Evolutionary conservation across 2,797 vertebrate species (phyloP).

Genomic region (Eutrigla gurnardus): DNA sequence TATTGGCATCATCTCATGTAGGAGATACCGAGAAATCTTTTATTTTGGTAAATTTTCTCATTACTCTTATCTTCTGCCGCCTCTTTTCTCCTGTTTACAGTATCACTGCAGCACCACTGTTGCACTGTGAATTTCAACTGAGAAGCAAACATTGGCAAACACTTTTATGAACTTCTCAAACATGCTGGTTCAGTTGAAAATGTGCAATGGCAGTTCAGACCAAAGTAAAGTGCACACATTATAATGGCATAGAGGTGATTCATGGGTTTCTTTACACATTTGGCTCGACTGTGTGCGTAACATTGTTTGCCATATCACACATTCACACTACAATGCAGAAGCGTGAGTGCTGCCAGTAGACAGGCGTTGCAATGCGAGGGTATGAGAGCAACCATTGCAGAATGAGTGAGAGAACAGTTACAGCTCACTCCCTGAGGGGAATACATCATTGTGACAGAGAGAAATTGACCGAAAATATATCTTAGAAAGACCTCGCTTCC

Average conservation of each 20-base stretch:
- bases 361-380: constrained; percentile 20
- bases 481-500: constrained; percentile 33
- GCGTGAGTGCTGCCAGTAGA: background rate
- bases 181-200: background rate
- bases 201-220: background rate
- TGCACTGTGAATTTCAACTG: background rate
- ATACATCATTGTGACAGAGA: constrained; percentile 53
- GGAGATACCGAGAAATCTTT: background rate
- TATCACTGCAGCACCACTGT: background rate
- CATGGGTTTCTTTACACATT: background rate
- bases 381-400: constrained; percentile 11
- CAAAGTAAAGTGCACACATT: background rate
- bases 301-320: background rate
- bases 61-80: background rate
- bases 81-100: background rate
- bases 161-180: constrained; percentile 4
- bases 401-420: constrained; percentile 26
- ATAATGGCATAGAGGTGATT: background rate
- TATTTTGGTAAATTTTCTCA: background rate
- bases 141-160: background rate
- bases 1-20: background rate
- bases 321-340: constrained; percentile 6
- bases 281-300: background rate
- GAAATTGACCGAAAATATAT: constrained; percentile 59
- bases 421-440: constrained; percentile 48